A percentile compares a stretch with the other conserved stretches of the same genome.
Conservation (phyloP, 2,888 invertebrate genomes). For the Troides helena region DNA sequence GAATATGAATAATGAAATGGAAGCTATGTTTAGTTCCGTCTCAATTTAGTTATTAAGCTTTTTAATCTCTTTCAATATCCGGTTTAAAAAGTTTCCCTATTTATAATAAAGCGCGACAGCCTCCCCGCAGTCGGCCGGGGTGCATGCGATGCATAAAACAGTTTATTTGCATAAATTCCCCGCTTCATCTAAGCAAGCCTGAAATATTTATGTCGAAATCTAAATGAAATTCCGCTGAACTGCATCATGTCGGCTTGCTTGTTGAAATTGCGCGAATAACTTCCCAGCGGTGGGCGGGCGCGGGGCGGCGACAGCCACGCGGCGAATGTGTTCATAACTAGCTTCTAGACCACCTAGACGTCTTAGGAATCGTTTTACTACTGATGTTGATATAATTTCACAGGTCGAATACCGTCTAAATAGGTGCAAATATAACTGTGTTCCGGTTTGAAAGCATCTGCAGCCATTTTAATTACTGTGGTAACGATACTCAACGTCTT, state of each 20-base stretch:
- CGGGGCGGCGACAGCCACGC: not conserved
- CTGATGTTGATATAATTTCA: not conserved
- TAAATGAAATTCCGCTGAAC: conserved; percentile 28
- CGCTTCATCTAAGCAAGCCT: conserved; percentile 8
- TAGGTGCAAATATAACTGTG: too few species aligned
- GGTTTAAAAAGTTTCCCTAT: too few species aligned
- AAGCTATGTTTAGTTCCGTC: too few species aligned
- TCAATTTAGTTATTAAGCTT: too few species aligned
- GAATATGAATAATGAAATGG: too few species aligned
- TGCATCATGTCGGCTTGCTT: conserved; percentile 19
- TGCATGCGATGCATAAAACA: not conserved
- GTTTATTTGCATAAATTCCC: conserved; percentile 17
- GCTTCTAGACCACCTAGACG: conserved; percentile 5
- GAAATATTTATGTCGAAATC: conserved; percentile 21
- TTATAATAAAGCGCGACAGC: too few species aligned
- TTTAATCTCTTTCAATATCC: too few species aligned
- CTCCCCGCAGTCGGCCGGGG: not conserved
- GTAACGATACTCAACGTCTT: too few species aligned
- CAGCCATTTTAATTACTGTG: too few species aligned
- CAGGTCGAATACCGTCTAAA: too few species aligned
- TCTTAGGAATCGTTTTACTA: not conserved
- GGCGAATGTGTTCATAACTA: conserved; percentile 8
- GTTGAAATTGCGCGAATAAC: conserved; percentile 25
- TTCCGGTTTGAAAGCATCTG: too few species aligned
- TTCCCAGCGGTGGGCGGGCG: conserved; percentile 1